Evolutionary conservation across 2,888 invertebrate genomes (phyloP).

Genomic region (Netelia melanura): DNA sequence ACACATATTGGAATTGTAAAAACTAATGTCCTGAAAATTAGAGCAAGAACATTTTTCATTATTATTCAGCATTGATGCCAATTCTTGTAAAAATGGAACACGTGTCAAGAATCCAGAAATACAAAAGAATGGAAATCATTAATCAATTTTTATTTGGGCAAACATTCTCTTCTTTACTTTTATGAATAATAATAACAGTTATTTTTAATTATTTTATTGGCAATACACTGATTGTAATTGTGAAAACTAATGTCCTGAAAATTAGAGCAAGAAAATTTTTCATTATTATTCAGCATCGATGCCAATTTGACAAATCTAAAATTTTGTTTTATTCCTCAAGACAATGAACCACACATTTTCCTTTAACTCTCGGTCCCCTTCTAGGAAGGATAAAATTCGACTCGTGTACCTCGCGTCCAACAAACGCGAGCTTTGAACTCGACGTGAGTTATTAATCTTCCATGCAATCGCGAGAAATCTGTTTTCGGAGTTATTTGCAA

Average conservation of each 20-base stretch:
- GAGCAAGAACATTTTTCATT: too few species aligned
- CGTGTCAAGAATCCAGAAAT: background rate
- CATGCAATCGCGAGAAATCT: conserved; percentile 30
- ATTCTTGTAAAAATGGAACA: background rate
- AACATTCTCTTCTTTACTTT: too few species aligned
- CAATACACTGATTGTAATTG: too few species aligned
- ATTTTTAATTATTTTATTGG: too few species aligned
- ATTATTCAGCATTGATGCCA: too few species aligned
- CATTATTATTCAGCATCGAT: background rate
- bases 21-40: too few species aligned
- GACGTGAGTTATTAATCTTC: conserved; percentile 45
- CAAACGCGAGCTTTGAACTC: conserved; percentile 31
- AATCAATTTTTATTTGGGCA: too few species aligned
- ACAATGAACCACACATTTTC: too few species aligned
- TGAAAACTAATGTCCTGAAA: too few species aligned
- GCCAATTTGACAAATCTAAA: background rate
- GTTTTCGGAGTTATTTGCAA: conserved; percentile 47
- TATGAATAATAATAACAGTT: background rate
- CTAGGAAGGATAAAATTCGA: background rate
- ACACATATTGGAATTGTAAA: too few species aligned
- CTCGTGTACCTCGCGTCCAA: background rate
- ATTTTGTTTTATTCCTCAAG: too few species aligned
- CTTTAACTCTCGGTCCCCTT: background rate
- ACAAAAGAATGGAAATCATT: background rate
- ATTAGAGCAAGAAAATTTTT: too few species aligned